Evolutionary conservation across 1,140 invertebrate genomes (phyloP), one percentile per base, ranked within the genome.

Genomic region (Bicyclus anynana): DNA sequence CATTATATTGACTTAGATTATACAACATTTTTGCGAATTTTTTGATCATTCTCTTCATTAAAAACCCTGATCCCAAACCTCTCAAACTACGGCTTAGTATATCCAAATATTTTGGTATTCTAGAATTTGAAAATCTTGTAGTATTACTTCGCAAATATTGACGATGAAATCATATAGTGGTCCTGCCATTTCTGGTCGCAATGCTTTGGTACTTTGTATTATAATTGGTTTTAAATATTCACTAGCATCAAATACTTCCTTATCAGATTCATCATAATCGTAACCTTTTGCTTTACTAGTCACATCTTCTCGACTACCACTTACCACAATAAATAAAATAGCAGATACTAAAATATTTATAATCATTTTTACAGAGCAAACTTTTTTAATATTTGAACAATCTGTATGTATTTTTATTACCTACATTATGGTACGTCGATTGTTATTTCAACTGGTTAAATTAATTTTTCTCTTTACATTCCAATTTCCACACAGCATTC

Each of bases 1-100:
- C 53, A 12, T 2, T 63, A 23, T 50, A 61, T 0, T 16, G 23
- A 3, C 65, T 68, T 37, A 68, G 38, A 20, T 47, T 59, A n/a
- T 56, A 17, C 20, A 71, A 16, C 13, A n/a, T 48, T 42, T 62
- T 65, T 13, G 56, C 53, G 14, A 68, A 62, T 44, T 33, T 55
- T 50, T 37, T 63, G 5, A 72, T 40, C 27, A 59, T 49, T 38
- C 54, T 35, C 59, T 60, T 72, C 62, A 65, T 65, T 50, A 63
- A 40, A 16, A 49, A 56, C 23, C 62, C 65, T 1, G 58, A 42
- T 21, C 66, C 69, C 27, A 62, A 53, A 33, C 56, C 50, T 56
- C 55, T 65, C 9, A 71, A 38, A 13, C 51, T 65, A 42, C 53
- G 62, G 9, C 59, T 56, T 6, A 71, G 20, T 16, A 56, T 53